Evolutionary conservation across 2,888 invertebrate species (phyloP).

Genomic region (Tipula vernalis): DNA sequence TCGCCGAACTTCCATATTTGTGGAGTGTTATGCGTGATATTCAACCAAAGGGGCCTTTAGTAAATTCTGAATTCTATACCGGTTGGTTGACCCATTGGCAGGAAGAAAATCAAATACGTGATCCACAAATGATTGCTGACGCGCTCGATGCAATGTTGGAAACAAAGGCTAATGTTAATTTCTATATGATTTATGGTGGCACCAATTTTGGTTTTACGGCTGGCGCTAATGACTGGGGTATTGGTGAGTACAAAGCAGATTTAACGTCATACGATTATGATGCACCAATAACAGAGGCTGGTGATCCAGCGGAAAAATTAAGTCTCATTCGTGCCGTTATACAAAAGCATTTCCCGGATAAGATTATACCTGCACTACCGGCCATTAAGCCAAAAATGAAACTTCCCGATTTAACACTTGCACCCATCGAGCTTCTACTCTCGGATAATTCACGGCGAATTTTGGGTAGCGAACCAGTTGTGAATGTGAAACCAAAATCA

Average conservation of each 20-base stretch:
- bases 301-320: conserved; percentile 78
- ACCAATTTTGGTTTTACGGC: conserved; percentile 67
- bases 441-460: conserved; percentile 23
- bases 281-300: conserved; percentile 77
- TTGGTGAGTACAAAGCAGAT: conserved; percentile 44
- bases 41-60: conserved; percentile 60
- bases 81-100: conserved; percentile 92
- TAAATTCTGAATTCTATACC: conserved; percentile 85
- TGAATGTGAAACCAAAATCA: conserved; percentile 37
- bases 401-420: conserved; percentile 47
- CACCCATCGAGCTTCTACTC: conserved; percentile 27
- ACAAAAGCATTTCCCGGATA: conserved; percentile 17
- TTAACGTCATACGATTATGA: conserved; percentile 88
- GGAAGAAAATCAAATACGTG: conserved; percentile 43
- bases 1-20: conserved; percentile 19
- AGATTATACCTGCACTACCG: conserved; percentile 42
- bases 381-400: conserved; percentile 44
- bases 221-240: conserved; percentile 35
- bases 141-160: conserved; percentile 39
- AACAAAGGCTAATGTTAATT: conserved; percentile 51
- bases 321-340: conserved; percentile 50
- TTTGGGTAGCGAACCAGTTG: conserved; percentile 21
- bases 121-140: conserved; percentile 38
- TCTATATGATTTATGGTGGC: conserved; percentile 89
- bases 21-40: conserved; percentile 39